phyloP scores from a whole-genome alignment of 2,797 vertebrate species.

The Coreius guichenoti region DNA sequence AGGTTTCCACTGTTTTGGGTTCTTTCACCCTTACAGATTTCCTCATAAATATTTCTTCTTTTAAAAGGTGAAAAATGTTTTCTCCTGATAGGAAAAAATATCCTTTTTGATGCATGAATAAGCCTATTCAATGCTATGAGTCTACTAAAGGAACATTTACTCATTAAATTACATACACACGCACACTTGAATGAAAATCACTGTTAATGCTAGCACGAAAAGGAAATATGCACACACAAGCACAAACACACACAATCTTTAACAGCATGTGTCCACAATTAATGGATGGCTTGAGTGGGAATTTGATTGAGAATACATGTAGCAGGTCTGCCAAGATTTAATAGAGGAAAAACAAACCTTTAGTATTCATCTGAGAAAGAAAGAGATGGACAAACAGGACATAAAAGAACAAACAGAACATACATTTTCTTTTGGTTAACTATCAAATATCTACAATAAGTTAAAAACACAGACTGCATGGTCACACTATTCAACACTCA shows the following conservation, averaged over 20 bases:
- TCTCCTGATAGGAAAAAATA: neutral
- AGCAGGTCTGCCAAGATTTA: slow-evolving; percentile 25
- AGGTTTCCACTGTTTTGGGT: neutral
- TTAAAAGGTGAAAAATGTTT: neutral
- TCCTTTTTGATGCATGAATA: neutral
- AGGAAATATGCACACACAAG: neutral
- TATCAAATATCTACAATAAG: neutral
- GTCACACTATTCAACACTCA: neutral
- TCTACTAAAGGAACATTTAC: slow-evolving; percentile 5
- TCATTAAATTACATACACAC: slow-evolving; percentile 13
- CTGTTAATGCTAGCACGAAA: slow-evolving; percentile 24
- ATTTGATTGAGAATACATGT: slow-evolving; percentile 49
- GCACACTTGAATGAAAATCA: slow-evolving; percentile 17
- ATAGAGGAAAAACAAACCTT: neutral
- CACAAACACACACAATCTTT: slow-evolving; percentile 17
- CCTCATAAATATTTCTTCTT: neutral
- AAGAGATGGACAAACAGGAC: slow-evolving; percentile 13
- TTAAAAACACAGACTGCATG: neutral
- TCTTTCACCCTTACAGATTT: neutral
- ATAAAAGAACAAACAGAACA: neutral
- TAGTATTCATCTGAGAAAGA: neutral
- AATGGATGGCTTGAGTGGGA: slow-evolving; percentile 25
- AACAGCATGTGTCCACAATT: slow-evolving; percentile 15
- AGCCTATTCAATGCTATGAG: neutral
- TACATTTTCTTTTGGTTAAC: neutral